Percentiles rank a stretch among this genome's conserved stretches.
Evolutionary conservation across 1,140 invertebrate species (phyloP).

Genomic region (Drosophila persimilis): DNA sequence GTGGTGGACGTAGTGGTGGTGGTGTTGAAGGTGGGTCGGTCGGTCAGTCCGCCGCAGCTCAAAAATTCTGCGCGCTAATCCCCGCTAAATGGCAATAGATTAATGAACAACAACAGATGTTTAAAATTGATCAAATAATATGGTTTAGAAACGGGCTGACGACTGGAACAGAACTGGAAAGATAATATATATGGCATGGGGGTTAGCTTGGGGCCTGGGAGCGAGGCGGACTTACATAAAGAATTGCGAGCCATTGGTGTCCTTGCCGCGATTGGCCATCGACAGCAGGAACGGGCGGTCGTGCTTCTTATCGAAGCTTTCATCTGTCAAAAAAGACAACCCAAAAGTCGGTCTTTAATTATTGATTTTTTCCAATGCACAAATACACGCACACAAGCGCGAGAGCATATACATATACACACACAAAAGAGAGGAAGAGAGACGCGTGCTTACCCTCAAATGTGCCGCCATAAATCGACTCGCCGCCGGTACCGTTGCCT

Average conservation of each 20-base stretch:
- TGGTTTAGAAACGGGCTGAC: slow-evolving; percentile 13
- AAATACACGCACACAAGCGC: slow-evolving; percentile 11
- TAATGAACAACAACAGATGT: slow-evolving; percentile 78
- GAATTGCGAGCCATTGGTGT: slow-evolving; percentile 99
- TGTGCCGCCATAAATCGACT: slow-evolving; percentile 95
- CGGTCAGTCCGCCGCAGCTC: slow-evolving; percentile 45
- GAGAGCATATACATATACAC: neutral
- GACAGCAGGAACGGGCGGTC: slow-evolving; percentile 93
- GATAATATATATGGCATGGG: slow-evolving; percentile 12
- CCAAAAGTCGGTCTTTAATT: slow-evolving; percentile 10
- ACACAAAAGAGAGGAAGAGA: neutral
- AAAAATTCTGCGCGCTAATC: slow-evolving; percentile 27
- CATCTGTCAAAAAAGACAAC: slow-evolving; percentile 86
- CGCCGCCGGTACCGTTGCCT: slow-evolving; percentile 95
- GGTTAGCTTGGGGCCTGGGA: slow-evolving; percentile 8
- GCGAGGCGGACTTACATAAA: slow-evolving; percentile 92
- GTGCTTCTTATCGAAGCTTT: slow-evolving; percentile 95
- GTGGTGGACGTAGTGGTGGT: neutral
- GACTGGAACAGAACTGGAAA: slow-evolving; percentile 64
- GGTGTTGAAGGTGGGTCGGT: slow-evolving; percentile 7
- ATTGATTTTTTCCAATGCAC: slow-evolving; percentile 48
- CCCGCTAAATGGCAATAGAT: slow-evolving; percentile 71
- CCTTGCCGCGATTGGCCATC: slow-evolving; percentile 98
- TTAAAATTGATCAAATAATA: slow-evolving; percentile 83
- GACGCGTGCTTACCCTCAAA: slow-evolving; percentile 88